A percentile compares a stretch with the other conserved stretches of the same genome.
These are phyloP conservation scores for Parapristionchus giblindavisi DNA, from an alignment of 2,888 invertebrate species.

Conservation along the genomic window DNA sequence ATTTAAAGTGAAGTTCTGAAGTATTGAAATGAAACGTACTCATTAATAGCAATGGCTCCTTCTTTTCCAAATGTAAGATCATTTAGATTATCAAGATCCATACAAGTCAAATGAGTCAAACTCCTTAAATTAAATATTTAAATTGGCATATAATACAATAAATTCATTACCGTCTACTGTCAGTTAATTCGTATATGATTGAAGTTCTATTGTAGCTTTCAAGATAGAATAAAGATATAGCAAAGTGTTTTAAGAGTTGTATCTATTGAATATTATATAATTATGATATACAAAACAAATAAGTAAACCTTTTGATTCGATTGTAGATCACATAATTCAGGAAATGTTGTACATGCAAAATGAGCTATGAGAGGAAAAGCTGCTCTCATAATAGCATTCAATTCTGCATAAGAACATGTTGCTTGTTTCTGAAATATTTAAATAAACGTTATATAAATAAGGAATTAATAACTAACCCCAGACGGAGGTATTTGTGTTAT, in stretches of 20 bases:
- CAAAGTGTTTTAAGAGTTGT: conserved; percentile 28
- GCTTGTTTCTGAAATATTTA: not conserved
- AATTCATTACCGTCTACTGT: not conserved
- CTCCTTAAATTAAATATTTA: not conserved
- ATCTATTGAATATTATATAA: not conserved
- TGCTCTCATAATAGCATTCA: conserved; percentile 19
- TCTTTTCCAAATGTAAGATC: too few species aligned
- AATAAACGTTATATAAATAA: too few species aligned
- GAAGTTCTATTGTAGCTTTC: conserved; percentile 15
- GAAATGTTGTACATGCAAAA: conserved; percentile 28
- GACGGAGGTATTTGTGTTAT: not conserved
- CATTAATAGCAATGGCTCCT: too few species aligned
- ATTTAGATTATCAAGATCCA: conserved; percentile 23
- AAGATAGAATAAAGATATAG: conserved; percentile 10
- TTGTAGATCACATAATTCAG: conserved; percentile 14
- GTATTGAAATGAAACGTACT: too few species aligned
- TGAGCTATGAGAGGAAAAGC: conserved; percentile 10
- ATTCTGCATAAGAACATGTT: not conserved
- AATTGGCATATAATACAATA: not conserved
- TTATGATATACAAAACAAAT: not conserved
- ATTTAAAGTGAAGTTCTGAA: too few species aligned
- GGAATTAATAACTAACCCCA: too few species aligned
- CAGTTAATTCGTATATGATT: conserved; percentile 2
- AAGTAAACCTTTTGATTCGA: not conserved
- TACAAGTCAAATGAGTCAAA: conserved; percentile 16